These are phyloP conservation scores for Thinocorus orbignyianus DNA, from an alignment of 2,113 vertebrate genomes.

Conservation along the genomic window DNA sequence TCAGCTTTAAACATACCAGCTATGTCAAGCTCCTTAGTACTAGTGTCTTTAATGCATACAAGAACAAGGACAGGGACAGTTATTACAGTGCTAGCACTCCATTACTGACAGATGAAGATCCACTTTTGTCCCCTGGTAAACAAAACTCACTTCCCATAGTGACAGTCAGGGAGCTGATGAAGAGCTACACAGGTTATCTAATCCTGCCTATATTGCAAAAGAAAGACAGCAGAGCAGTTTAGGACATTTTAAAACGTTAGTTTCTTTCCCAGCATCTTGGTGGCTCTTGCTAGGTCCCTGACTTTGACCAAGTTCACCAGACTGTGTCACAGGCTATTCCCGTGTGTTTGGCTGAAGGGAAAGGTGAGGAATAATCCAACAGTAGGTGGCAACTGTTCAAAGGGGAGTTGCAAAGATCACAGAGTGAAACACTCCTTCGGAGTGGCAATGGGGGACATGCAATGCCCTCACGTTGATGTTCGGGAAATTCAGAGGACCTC, in stretches of 20 bases:
- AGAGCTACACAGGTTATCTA: not conserved
- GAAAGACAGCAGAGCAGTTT: not conserved
- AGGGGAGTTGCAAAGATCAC: not conserved
- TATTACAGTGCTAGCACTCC: not conserved
- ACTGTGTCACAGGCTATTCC: not conserved
- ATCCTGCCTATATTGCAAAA: not conserved
- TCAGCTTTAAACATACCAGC: not conserved
- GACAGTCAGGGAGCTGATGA: not conserved
- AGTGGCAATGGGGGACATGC: accelerated
- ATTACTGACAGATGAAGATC: not conserved
- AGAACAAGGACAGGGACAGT: not conserved
- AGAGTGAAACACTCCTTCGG: not conserved
- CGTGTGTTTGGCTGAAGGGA: not conserved
- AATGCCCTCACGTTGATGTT: not conserved
- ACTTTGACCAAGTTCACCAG: not conserved
- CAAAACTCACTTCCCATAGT: not conserved
- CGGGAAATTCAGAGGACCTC: not conserved
- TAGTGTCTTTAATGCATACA: not conserved
- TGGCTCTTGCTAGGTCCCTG: not conserved
- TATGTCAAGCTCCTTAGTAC: not conserved
- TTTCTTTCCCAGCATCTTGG: not conserved
- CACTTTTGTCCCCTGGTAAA: not conserved
- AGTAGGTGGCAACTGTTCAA: not conserved
- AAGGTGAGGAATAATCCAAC: not conserved
- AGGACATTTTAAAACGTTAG: not conserved